Base-by-base conservation (phyloP, 1,140 invertebrate genomes). In the Listronotus bonariensis region DNA sequence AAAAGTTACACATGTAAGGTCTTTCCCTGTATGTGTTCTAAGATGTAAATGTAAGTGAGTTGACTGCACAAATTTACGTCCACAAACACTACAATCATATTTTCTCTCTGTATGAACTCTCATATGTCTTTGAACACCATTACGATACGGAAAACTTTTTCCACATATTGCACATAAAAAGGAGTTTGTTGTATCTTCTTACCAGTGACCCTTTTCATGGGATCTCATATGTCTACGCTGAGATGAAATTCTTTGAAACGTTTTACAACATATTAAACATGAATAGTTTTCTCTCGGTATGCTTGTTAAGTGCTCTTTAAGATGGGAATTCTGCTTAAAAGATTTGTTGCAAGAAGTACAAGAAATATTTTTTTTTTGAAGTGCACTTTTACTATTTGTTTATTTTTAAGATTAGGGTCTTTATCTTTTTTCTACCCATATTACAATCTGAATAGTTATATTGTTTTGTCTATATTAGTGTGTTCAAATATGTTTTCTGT, bases 271-370 rank as follows among this genome's bases (percentile, higher is more conserved):
- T n/a, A 70, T 52, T 6, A 58, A 40, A 53, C 77, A 78, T n/a
- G 36, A 52, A 54, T 74, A 76, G 9, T 74, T 74, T 71, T 72
- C 31, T 76, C 74, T 2, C 74, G 9, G 73, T 78, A 61, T 79
- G 4, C 69, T 67, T 0, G 73, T 68, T 14, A 74, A 62, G 77
- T 91, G 89, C 70, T 90, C 89, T 76, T 87, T 87, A 12, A 91
- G 80, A 77, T 90, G 89, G 43, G 84, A 87, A 69, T 87, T 87
- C 58, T 90, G 81, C 5, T 86, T 86, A 74, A 90, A 91, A 8
- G 82, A 80, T 73, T 89, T 88, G 67, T 85, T 80, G 76, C 89
- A 91, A 57, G 82, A 77, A 57, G 82, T 78, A 70, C 89, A 91
- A 10, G 34, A 36, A 36, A 36, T 36, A 36, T 12, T 36, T 36